phyloP scores from a whole-genome alignment of 1,140 invertebrate genomes.

The Zaprionus gabonicus region DNA sequence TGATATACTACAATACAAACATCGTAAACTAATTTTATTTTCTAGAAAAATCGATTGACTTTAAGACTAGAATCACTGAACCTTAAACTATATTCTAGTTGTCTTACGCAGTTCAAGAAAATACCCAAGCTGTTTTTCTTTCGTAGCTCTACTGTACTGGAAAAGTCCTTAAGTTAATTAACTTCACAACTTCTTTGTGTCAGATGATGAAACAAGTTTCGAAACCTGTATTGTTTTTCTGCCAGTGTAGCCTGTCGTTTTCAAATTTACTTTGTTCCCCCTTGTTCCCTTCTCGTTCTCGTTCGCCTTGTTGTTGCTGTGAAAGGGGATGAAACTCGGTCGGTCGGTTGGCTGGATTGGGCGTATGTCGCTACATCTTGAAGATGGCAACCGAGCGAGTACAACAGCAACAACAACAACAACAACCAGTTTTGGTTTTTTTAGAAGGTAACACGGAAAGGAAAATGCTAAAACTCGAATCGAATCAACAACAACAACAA shows the following conservation, averaged over 20 bases:
- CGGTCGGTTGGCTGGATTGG: constrained; percentile 49
- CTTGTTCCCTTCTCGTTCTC: constrained; percentile 22
- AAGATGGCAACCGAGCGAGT: constrained; percentile 66
- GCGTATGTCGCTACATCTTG: constrained; percentile 57
- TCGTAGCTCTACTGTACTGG: background rate
- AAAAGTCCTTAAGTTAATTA: background rate
- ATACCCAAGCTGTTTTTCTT: background rate
- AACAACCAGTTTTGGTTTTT: constrained; percentile 61
- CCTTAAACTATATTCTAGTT: background rate
- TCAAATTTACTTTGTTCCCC: constrained; percentile 34
- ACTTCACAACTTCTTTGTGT: background rate
- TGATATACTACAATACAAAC: no score
- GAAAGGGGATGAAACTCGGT: constrained; percentile 71
- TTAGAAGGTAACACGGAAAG: constrained; percentile 19
- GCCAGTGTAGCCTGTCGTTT: constrained; percentile 58
- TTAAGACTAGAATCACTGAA: background rate
- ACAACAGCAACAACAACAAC: background rate
- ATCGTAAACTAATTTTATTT: no score
- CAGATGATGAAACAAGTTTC: constrained; percentile 43
- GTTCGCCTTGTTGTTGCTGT: constrained; percentile 28
- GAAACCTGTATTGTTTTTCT: constrained; percentile 37
- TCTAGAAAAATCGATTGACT: no score
- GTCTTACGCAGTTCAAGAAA: background rate
- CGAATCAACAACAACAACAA: background rate
- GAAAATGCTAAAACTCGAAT: constrained; percentile 39